Percentiles rank a stretch among this genome's conserved stretches.
These are phyloP conservation scores for Limnephilus auricula DNA, from an alignment of 2,888 invertebrate species.

Conservation along the genomic window DNA sequence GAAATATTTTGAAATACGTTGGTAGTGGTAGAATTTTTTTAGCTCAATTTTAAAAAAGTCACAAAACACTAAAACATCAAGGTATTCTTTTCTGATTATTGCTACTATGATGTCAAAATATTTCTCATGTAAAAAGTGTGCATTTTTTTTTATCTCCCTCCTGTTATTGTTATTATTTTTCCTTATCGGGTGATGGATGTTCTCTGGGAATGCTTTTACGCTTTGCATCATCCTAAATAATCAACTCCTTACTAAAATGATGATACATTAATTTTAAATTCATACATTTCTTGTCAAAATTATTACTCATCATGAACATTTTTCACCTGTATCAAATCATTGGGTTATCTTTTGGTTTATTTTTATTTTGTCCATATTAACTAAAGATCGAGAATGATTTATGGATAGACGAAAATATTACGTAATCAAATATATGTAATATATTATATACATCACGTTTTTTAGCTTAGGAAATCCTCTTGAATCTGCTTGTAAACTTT, in stretches of 20 bases:
- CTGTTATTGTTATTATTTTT: background rate
- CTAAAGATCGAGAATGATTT: background rate
- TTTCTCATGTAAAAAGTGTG: background rate
- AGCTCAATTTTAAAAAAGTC: too few relatives aligned
- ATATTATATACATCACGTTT: too few relatives aligned
- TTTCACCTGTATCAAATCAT: background rate
- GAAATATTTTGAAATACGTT: background rate
- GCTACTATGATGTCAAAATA: background rate
- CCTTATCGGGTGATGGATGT: background rate
- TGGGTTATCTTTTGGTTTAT: background rate
- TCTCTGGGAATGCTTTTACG: background rate
- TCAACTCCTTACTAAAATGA: background rate
- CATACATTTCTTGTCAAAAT: background rate
- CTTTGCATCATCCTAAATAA: background rate
- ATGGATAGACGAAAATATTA: background rate
- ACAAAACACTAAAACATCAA: too few relatives aligned
- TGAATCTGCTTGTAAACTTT: too few relatives aligned
- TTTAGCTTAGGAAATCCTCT: too few relatives aligned
- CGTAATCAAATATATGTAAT: too few relatives aligned
- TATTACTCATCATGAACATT: background rate
- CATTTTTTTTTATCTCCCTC: background rate
- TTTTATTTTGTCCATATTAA: background rate
- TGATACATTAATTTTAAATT: background rate
- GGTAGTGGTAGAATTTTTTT: too few relatives aligned
- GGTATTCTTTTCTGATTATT: too few relatives aligned